These are phyloP conservation scores for Symphodus melops DNA, from an alignment of 2,113 vertebrate genomes.

Conservation along the genomic window DNA sequence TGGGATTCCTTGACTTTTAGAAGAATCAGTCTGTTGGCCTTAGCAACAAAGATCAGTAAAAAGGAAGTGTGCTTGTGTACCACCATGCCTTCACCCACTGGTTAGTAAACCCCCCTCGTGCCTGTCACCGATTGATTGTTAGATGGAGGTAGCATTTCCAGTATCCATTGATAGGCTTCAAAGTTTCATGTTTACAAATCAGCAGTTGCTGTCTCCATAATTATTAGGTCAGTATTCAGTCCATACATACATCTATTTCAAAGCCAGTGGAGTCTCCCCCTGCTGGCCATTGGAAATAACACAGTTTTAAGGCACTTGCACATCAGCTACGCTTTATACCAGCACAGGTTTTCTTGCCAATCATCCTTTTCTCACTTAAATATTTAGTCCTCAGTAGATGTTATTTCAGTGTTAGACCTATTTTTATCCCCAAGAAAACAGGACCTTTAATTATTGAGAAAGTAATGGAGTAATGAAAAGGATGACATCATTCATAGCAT, in stretches of 20 bases:
- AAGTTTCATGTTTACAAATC: too few species aligned
- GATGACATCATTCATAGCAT: background rate
- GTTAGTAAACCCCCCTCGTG: background rate
- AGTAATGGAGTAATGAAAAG: background rate
- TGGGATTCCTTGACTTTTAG: too few species aligned
- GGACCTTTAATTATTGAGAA: background rate
- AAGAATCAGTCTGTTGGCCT: constrained; percentile 8
- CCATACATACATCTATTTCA: too few species aligned
- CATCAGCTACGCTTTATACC: too few species aligned
- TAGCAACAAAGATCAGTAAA: background rate
- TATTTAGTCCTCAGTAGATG: background rate
- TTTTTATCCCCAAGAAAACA: background rate
- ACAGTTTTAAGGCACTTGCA: too few species aligned
- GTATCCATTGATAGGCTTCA: too few species aligned
- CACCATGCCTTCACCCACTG: background rate
- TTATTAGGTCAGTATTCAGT: too few species aligned
- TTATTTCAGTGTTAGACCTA: background rate
- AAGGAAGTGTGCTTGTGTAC: background rate
- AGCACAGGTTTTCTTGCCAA: background rate
- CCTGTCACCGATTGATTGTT: too few species aligned
- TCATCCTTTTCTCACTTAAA: background rate
- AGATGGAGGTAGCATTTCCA: too few species aligned
- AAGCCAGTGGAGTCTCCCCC: too few species aligned
- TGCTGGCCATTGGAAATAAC: too few species aligned
- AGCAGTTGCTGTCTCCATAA: too few species aligned